Evolutionary conservation across 2,113 vertebrate genomes (phyloP).

Genomic region (Camelus bactrianus): DNA sequence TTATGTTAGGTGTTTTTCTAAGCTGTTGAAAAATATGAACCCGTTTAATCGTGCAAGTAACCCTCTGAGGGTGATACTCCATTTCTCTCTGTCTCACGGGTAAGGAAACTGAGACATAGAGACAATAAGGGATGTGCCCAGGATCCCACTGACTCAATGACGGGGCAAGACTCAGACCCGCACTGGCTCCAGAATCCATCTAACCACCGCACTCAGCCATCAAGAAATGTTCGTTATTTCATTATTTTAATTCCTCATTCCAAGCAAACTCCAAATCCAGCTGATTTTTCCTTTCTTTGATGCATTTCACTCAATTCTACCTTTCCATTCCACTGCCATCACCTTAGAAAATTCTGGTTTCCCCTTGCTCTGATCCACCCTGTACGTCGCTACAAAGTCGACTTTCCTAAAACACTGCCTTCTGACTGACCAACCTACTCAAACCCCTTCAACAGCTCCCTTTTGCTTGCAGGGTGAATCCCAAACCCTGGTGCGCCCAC

Average conservation of each 20-base stretch:
- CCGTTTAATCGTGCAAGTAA: background rate
- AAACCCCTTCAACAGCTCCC: background rate
- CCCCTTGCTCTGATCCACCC: background rate
- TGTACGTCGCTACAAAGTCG: background rate
- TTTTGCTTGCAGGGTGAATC: background rate
- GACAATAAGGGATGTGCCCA: accelerated
- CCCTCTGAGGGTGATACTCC: background rate
- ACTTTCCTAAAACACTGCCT: background rate
- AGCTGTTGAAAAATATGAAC: background rate
- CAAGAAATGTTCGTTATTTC: accelerated
- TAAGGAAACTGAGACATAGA: background rate
- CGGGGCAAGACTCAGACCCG: background rate
- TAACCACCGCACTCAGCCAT: too few species aligned
- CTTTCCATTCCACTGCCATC: background rate
- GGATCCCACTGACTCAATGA: accelerated
- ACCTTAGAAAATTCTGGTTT: background rate
- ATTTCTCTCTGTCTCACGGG: background rate
- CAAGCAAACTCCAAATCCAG: background rate
- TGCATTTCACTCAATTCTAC: background rate
- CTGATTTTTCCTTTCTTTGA: background rate
- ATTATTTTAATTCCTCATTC: background rate
- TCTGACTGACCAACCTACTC: accelerated
- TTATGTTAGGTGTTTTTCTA: background rate
- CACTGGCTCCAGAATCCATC: background rate
- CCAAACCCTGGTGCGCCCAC: accelerated